Percentiles rank a stretch among this genome's conserved stretches.
These are phyloP conservation scores for Parazoanthus atlanticus DNA, from an alignment of 92 coral and sea anemone species.

Conservation along the genomic window DNA sequence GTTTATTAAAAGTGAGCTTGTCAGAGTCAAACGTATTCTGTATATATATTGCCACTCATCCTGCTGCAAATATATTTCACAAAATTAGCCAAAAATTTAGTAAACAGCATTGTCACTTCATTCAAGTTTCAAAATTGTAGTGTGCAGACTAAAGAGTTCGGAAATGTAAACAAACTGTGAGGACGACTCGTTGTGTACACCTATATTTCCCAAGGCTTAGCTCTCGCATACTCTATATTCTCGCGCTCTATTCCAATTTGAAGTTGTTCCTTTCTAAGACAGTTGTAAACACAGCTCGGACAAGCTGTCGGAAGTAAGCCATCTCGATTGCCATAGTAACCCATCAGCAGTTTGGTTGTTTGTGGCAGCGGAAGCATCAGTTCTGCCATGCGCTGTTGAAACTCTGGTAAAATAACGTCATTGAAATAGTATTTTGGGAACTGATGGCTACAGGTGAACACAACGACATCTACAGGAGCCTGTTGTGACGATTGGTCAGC, in stretches of 20 bases:
- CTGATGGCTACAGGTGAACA: conserved; percentile 91
- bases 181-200: background rate
- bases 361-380: conserved; percentile 72
- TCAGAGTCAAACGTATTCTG: too few relatives aligned
- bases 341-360: conserved; percentile 70
- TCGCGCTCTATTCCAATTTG: conserved; percentile 35
- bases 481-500: conserved; percentile 30
- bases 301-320: conserved; percentile 80
- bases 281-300: conserved; percentile 95
- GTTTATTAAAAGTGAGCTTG: too few relatives aligned
- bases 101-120: too few relatives aligned
- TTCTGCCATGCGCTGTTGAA: conserved; percentile 91
- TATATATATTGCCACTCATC: too few relatives aligned
- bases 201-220: conserved; percentile 74
- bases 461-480: conserved; percentile 73
- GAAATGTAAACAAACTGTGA: background rate
- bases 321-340: conserved; percentile 63
- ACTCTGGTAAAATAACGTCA: conserved; percentile 86
- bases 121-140: background rate
- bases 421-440: conserved; percentile 84
- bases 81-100: too few relatives aligned
- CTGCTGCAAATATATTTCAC: too few relatives aligned
- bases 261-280: conserved; percentile 79
- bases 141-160: background rate
- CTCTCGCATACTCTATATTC: conserved; percentile 42